Conservation (phyloP, 2,113 vertebrate species). For the Marcusenius ussheri region DNA sequence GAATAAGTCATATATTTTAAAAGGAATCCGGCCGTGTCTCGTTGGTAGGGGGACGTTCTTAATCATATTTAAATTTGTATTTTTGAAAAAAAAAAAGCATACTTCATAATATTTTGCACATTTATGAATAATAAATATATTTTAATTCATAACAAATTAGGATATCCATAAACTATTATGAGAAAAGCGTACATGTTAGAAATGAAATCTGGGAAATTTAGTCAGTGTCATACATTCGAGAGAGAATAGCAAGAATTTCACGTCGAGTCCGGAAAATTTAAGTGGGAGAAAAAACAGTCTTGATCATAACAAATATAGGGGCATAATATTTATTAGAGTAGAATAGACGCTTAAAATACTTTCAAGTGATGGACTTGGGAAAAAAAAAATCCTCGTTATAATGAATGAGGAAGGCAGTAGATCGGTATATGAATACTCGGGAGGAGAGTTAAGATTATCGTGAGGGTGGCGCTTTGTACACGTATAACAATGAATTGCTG, state of each 20-base stretch:
- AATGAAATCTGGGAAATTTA: neutral
- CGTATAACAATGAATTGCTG: neutral
- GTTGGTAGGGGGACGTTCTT: neutral
- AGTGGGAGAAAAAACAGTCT: neutral
- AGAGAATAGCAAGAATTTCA: neutral
- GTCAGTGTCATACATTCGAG: neutral
- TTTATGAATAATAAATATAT: neutral
- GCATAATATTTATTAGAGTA: neutral
- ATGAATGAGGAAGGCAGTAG: neutral
- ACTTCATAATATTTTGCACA: neutral
- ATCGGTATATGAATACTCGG: neutral
- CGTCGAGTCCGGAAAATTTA: neutral
- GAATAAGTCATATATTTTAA: constrained; percentile 8
- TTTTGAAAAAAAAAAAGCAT: neutral
- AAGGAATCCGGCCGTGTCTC: neutral
- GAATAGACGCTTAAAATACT: neutral
- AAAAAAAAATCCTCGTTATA: neutral
- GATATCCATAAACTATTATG: neutral
- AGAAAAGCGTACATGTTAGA: neutral
- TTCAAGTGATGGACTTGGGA: neutral
- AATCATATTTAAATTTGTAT: neutral
- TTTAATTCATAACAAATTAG: neutral
- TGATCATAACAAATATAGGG: neutral
- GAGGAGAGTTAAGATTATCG: neutral
- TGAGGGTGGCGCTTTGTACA: neutral